phyloP scores from a whole-genome alignment of 2,888 invertebrate genomes.

The Drosophila phalerata region DNA sequence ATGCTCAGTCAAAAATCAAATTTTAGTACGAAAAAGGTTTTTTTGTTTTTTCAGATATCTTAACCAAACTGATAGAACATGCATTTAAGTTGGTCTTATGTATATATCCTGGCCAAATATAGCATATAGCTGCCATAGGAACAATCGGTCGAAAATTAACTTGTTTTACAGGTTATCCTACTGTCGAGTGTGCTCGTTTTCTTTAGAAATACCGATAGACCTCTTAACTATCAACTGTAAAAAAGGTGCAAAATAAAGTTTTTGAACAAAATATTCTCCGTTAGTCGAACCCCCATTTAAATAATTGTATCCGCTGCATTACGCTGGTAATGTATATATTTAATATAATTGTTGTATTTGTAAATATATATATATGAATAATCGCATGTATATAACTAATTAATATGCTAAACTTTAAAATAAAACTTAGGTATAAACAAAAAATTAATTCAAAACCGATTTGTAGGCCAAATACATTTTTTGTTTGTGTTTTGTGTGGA shows the following conservation, averaged over 20 bases:
- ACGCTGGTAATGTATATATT: conserved; percentile 21
- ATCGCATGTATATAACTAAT: conserved; percentile 45
- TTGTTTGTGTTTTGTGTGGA: conserved; percentile 19
- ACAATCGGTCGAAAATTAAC: too few relatives aligned
- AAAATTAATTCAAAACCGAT: conserved; percentile 51
- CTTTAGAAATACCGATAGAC: too few relatives aligned
- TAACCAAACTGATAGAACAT: too few relatives aligned
- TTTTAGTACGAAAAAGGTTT: too few relatives aligned
- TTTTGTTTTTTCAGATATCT: too few relatives aligned
- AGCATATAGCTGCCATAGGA: too few relatives aligned
- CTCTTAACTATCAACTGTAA: neutral
- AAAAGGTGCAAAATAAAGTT: neutral
- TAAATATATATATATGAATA: conserved; percentile 33
- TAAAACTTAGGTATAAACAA: conserved; percentile 57
- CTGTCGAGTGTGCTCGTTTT: too few relatives aligned
- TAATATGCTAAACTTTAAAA: conserved; percentile 53
- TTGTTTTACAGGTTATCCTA: too few relatives aligned
- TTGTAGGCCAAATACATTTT: conserved; percentile 52
- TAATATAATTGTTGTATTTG: conserved; percentile 35
- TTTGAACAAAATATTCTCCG: neutral
- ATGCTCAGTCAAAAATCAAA: too few relatives aligned
- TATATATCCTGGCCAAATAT: too few relatives aligned
- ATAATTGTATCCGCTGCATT: neutral
- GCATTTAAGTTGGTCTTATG: too few relatives aligned
- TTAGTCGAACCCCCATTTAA: neutral